These are phyloP conservation scores for Oedothorax gibbosus DNA, from an alignment of 1,140 invertebrate species.

Conservation along the genomic window DNA sequence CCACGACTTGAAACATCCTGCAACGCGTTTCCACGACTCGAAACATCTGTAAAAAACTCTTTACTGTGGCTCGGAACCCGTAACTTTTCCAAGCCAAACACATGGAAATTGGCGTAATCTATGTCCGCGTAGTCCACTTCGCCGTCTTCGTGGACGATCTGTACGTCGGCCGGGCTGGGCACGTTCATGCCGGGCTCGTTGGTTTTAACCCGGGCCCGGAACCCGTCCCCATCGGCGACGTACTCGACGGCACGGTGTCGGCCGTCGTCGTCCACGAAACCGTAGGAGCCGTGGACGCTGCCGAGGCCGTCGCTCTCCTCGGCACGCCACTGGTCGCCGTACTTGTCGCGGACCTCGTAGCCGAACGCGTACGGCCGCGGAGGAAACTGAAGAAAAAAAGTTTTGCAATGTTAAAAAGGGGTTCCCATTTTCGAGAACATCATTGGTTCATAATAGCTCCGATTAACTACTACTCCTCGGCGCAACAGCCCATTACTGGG, in stretches of 20 bases:
- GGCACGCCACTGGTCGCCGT: slow-evolving; percentile 52
- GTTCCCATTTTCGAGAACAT: too few relatives aligned
- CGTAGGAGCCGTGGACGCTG: slow-evolving; percentile 50
- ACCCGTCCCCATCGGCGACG: slow-evolving; percentile 57
- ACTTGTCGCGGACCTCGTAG: slow-evolving; percentile 50
- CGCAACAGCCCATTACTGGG: too few relatives aligned
- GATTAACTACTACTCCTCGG: too few relatives aligned
- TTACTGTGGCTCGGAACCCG: too few relatives aligned
- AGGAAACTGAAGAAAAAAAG: background rate
- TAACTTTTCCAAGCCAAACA: slow-evolving; percentile 9
- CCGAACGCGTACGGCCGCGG: slow-evolving; percentile 56
- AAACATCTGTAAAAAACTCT: too few relatives aligned
- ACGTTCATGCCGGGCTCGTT: slow-evolving; percentile 61
- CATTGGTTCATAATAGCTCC: too few relatives aligned
- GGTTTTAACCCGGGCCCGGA: slow-evolving; percentile 51
- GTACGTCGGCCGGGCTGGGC: slow-evolving; percentile 61
- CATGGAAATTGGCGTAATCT: too few relatives aligned
- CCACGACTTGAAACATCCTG: background rate
- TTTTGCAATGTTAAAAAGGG: too few relatives aligned
- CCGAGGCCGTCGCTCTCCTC: slow-evolving; percentile 53
- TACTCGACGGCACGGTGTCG: slow-evolving; percentile 60
- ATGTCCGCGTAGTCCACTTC: slow-evolving; percentile 21
- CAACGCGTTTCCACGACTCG: background rate
- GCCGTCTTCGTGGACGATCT: background rate
- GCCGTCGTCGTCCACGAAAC: slow-evolving; percentile 55